A percentile compares a stretch with the other conserved stretches of the same genome.
phyloP scores from a whole-genome alignment of 1,140 invertebrate genomes.

The Cherax quadricarinatus region DNA sequence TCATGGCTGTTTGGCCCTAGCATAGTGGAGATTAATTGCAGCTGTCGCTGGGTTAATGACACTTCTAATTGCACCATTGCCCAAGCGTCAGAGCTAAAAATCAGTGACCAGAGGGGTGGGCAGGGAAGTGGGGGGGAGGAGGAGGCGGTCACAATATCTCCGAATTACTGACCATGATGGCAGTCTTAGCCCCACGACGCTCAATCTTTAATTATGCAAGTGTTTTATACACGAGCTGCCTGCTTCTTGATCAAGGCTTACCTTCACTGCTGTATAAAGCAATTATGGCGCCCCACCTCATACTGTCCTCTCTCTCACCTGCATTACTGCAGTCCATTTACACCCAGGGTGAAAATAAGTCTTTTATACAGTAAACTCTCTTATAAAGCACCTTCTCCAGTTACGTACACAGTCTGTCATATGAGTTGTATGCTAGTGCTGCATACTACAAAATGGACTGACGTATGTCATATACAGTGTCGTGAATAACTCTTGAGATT shows the following conservation, averaged over 20 bases:
- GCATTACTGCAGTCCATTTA: neutral
- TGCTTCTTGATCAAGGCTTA: neutral
- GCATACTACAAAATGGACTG: too few relatives aligned
- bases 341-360: too few relatives aligned
- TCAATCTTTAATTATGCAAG: neutral
- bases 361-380: too few relatives aligned
- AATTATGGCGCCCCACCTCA: neutral
- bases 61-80: neutral
- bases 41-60: neutral
- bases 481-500: too few relatives aligned
- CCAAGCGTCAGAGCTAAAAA: neutral
- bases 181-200: neutral
- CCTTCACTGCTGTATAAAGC: neutral
- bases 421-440: too few relatives aligned
- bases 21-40: constrained; percentile 5
- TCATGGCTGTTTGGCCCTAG: neutral
- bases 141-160: neutral
- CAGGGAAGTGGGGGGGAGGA: neutral
- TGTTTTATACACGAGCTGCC: neutral
- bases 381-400: too few relatives aligned
- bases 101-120: neutral
- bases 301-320: neutral
- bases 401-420: too few relatives aligned
- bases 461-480: too few relatives aligned
- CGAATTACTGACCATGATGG: neutral